Percentiles rank a stretch among this genome's conserved stretches.
These are phyloP conservation scores for Crax fasciolata DNA, from an alignment of 2,797 vertebrate genomes.

Conservation along the genomic window DNA sequence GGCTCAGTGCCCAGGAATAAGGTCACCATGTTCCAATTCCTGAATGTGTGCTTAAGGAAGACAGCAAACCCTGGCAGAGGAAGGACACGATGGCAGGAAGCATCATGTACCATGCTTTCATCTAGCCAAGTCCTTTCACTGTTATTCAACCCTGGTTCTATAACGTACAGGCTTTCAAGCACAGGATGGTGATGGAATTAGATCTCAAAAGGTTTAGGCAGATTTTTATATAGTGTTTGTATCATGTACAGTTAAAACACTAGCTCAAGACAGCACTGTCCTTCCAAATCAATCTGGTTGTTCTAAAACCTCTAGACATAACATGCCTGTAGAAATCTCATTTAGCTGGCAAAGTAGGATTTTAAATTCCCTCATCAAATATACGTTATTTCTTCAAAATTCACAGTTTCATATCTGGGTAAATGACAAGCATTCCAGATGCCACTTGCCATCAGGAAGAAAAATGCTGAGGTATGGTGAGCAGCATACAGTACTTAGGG, in stretches of 20 bases:
- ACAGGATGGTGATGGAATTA: not conserved
- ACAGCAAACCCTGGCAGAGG: constrained; percentile 49
- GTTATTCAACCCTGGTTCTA: not conserved
- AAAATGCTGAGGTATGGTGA: not conserved
- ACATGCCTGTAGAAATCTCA: not conserved
- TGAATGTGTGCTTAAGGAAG: constrained; percentile 24
- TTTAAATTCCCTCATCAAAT: not conserved
- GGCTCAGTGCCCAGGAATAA: constrained; percentile 43
- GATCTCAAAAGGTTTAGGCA: not conserved
- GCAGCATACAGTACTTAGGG: not conserved
- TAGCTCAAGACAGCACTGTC: not conserved
- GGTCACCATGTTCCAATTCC: constrained; percentile 49
- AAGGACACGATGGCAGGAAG: not conserved
- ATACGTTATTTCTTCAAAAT: not conserved
- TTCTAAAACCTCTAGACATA: not conserved
- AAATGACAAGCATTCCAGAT: not conserved
- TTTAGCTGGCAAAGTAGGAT: not conserved
- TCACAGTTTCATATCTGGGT: not conserved
- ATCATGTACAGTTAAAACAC: not conserved
- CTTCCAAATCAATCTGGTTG: not conserved
- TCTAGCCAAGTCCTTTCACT: not conserved
- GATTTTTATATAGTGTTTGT: not conserved
- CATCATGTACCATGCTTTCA: not conserved
- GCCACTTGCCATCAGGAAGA: not conserved
- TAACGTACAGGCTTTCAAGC: not conserved